Evolutionary conservation across 2,888 invertebrate genomes (phyloP), one percentile per base, ranked within the genome.

Genomic region (Fragum fragum): DNA sequence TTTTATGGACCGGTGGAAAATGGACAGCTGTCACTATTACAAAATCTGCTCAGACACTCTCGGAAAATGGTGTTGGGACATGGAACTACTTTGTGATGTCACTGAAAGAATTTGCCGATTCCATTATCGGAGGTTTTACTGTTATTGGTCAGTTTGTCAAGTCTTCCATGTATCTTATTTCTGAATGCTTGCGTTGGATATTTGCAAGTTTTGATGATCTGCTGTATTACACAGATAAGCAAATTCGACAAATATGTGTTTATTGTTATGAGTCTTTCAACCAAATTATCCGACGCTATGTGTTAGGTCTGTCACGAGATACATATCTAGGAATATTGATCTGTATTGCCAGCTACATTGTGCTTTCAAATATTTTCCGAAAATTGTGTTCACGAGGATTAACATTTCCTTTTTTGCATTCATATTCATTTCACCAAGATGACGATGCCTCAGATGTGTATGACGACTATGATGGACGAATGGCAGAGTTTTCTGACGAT

Each of bases 251-350:
- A 59, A 28, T 63, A 6, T 55, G 57, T 28, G 69, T 57, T 26
- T 53, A 72, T 16, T 26, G 75, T 28, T 53, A 74, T 14, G 83
- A 86, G 36, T 52, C 39, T 14, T 71, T 73, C 21, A 87, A 81
- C 53, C 74, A 77, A 23, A 79, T 87, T 28, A 69, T 90, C 18
- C 87, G 83, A 23, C 73, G 81, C 21, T 85, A 82, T 68, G 28
- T 89, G 21, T 77, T 81, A 36, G 86, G 83, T 21, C 81, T 89
- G 69, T 86, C 86, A 11, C 88, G 85, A 70, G 92, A 92, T 75
- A 89, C 91, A 2, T 92, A 91, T 69, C 69, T 92, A 3, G 92
- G 89, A 0, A 78, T 91, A n/a, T 26, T 88, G 1, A 79, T 90
- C 21, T 86, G 85, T 66, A 57, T 80, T 52, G 57, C 87, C 1